Evolutionary conservation across 37 sponge, comb jelly and placozoan species (phyloP), one percentile per base, ranked within the genome.

Genomic region (Tethya wilhelma): DNA sequence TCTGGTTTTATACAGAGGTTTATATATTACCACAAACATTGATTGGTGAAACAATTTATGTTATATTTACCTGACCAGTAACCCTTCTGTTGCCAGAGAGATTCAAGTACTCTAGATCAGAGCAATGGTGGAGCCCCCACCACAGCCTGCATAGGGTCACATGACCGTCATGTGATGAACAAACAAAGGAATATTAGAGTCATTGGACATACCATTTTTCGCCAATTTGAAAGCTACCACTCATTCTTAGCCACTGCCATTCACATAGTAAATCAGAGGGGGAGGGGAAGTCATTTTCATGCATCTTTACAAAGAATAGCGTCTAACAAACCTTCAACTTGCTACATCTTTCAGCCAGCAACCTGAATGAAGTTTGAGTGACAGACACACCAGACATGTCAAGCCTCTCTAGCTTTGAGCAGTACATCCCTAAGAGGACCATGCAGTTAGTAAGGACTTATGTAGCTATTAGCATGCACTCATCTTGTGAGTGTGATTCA

Each of bases 11-110:
- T n/a, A n/a, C n/a, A n/a, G n/a, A n/a, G n/a, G n/a, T n/a, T n/a
- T n/a, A n/a, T n/a, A n/a, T n/a, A n/a, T n/a, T n/a, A n/a, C n/a
- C n/a, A n/a, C n/a, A n/a, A n/a, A n/a, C n/a, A n/a, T n/a, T n/a
- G n/a, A n/a, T n/a, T n/a, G n/a, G n/a, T n/a, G n/a, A n/a, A n/a
- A n/a, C n/a, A n/a, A n/a, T 12, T n/a, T 8, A n/a, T 60, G 63
- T 7, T 60, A 59, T 40, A 59, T 37, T 25, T n/a, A 88, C 89
- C 84, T 89, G 90, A 19, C 90, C 90, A 73, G 68, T 78, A 26
- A 89, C 23, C 42, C 84, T 64, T 40, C 75, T 77, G 71, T 83
- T 83, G n/a, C 40, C 44, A 32, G 79, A 64, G 6, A 89, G 46
- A 79, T 89, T 66, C 5, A 89, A 38, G 37, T 43, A 63, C 37